These are phyloP conservation scores for Tyrophagus putrescentiae DNA, from an alignment of 1,140 invertebrate genomes.

Conservation along the genomic window DNA sequence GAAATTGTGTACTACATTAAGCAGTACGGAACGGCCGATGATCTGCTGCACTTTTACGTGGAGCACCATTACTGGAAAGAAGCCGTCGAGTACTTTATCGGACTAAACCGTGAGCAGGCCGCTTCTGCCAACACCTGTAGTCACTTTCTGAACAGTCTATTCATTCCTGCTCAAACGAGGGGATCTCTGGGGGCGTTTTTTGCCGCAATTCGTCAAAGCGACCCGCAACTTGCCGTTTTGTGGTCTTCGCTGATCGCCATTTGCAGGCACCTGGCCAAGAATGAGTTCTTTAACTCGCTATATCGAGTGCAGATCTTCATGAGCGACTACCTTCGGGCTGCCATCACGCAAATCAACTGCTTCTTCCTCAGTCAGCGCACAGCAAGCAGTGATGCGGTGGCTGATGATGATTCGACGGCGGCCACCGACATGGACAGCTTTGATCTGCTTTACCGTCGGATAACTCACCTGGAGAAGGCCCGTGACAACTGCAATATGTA, in stretches of 20 bases:
- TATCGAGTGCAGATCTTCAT: constrained; percentile 30
- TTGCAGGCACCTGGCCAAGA: constrained; percentile 34
- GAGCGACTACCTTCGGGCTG: constrained; percentile 26
- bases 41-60: constrained; percentile 32
- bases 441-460: not conserved
- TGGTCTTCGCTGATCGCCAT: constrained; percentile 32
- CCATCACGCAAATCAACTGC: constrained; percentile 26
- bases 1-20: constrained; percentile 32
- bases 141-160: constrained; percentile 34
- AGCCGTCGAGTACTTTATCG: constrained; percentile 32
- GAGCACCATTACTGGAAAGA: constrained; percentile 34
- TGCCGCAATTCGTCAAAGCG: constrained; percentile 32
- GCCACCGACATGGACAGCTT: not conserved
- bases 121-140: constrained; percentile 22
- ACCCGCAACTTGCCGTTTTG: constrained; percentile 32
- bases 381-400: not conserved
- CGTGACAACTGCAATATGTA: constrained; percentile 23
- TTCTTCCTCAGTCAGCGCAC: constrained; percentile 19
- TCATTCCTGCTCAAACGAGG: constrained; percentile 32
- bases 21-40: constrained; percentile 33
- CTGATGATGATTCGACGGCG: not conserved
- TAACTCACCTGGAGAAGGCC: constrained; percentile 18
- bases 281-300: constrained; percentile 31
- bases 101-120: constrained; percentile 11
- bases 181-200: constrained; percentile 32